Evolutionary conservation across 2,888 invertebrate species (phyloP).

Genomic region (Punctoribates punctum): DNA sequence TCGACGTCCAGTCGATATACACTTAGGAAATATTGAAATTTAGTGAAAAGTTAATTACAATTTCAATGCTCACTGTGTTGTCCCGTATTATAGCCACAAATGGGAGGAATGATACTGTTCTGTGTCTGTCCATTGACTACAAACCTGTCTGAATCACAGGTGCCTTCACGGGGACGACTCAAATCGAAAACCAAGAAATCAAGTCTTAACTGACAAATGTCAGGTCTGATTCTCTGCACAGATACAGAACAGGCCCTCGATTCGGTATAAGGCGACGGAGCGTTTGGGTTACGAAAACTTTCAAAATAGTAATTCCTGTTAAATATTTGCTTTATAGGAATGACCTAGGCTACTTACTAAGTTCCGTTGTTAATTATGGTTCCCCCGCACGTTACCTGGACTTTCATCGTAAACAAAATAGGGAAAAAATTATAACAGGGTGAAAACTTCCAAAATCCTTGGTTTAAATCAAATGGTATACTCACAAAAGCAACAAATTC

Average conservation of each 20-base stretch:
- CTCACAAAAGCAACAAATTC: conserved; percentile 43
- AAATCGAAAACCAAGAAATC: conserved; percentile 42
- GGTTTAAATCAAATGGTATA: too few species aligned
- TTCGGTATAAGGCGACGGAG: conserved; percentile 41
- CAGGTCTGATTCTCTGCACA: conserved; percentile 17
- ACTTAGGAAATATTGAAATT: conserved; percentile 21
- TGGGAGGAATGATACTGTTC: conserved; percentile 43
- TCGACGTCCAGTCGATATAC: conserved; percentile 39
- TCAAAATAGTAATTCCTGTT: background rate
- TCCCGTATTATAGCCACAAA: conserved; percentile 44
- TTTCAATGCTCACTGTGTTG: conserved; percentile 41
- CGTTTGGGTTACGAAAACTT: conserved; percentile 43
- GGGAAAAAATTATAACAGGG: too few species aligned
- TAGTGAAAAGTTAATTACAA: background rate
- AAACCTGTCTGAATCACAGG: conserved; percentile 43
- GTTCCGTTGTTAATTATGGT: conserved; percentile 41
- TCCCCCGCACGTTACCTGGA: conserved; percentile 41
- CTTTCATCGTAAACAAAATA: background rate
- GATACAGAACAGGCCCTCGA: conserved; percentile 41
- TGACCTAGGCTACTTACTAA: too few species aligned
- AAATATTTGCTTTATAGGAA: too few species aligned
- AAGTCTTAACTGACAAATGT: conserved; percentile 44
- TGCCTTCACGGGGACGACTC: conserved; percentile 38
- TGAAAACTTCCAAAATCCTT: too few species aligned
- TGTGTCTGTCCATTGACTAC: conserved; percentile 43